Base-by-base conservation (phyloP, 2,888 invertebrate species). In the Idaea biselata region DNA sequence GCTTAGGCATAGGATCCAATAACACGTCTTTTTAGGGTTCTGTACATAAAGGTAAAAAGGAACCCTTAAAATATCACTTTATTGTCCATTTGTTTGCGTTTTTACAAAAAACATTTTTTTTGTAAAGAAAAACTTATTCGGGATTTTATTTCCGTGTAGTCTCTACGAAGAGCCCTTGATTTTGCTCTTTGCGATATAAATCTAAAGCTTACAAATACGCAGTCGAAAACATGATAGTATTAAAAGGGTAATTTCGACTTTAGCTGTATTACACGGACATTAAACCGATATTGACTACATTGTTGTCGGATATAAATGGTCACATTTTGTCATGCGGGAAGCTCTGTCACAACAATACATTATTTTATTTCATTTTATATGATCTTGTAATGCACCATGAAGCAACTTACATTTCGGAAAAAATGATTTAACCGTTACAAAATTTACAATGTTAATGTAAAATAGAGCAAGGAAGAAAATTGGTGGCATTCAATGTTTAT, bases 261-360 rank as follows among this genome's bases (percentile, higher is more conserved):
- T 79, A 80, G 74, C 80, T 80, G 76, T 79, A 81, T 86, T 82
- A 81, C 80, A 88, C 85, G 90, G 84, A 79, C 80, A 86, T 91
- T 89, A 86, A 87, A 83, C 82, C 74, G 80, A 84, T 88, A 86
- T 87, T 86, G 84, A 86, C 83, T 80, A 87, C 90, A 88, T 90
- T 91, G 91, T 90, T 88, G 87, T 88, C 72, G 78, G 79, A 82
- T 86, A 88, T 87, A 88, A 89, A 91, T 90, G 88, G 82, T 73
- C 78, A 80, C 82, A 81, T 89, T 89, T 85, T 87, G 89, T 89
- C 84, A 90, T 86, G 88, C 87, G 87, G 88, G 85, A 84, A 84
- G 82, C 84, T 78, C 84, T 89, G 91, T 90, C 91, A 91, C 87
- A 91, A 91, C 89, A 91, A 87, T 14, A 88, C 88, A 87, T 89